Evolutionary conservation across 1,140 invertebrate species (phyloP), one percentile per base, ranked within the genome.

Genomic region (Lepidotrigona ventralis): DNA sequence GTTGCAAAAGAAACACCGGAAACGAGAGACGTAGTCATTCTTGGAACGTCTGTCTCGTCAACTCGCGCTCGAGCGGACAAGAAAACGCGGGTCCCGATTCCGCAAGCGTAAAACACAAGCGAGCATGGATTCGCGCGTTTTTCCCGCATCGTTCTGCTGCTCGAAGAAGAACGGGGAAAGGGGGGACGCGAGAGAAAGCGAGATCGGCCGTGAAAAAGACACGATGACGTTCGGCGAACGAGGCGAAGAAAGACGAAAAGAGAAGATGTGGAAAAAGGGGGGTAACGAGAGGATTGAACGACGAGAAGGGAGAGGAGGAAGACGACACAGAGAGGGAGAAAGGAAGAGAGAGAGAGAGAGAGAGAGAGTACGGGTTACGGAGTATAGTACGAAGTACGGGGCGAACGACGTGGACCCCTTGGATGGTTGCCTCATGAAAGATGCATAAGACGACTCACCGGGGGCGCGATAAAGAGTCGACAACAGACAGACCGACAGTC

Each of bases 381-480:
- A 91, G 86, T 70, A 46, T 46, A 63, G 64, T 76, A 86, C 74
- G 88, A 78, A 69, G 80, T 83, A 86, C 83, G 86, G 81, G 77
- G 87, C 89, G 90, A 88, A 91, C 91, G 87, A 89, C 78, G 90
- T 90, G 92, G 93, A 94, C 93, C 93, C 93, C 93, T 94, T 94
- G 92, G 93, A 93, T 93, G 91, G 90, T 88, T 91, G 92, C 91
- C 93, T 94, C 93, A 94, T 94, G 94, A 94, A 94, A 94, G 93
- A 94, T 94, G 94, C 93, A 94, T 94, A 94, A 94, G 94, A 94
- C 93, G 93, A 94, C 93, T 94, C 93, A 94, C 93, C 93, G 92
- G 92, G 94, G 94, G 94, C 93, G 93, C 93, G 94, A 94, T 94
- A 94, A 94, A 94, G 94, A 94, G 93, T 94, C 94, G 94, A 94